phyloP scores from a whole-genome alignment of 1,140 invertebrate genomes.

The Orchestia grillus region DNA sequence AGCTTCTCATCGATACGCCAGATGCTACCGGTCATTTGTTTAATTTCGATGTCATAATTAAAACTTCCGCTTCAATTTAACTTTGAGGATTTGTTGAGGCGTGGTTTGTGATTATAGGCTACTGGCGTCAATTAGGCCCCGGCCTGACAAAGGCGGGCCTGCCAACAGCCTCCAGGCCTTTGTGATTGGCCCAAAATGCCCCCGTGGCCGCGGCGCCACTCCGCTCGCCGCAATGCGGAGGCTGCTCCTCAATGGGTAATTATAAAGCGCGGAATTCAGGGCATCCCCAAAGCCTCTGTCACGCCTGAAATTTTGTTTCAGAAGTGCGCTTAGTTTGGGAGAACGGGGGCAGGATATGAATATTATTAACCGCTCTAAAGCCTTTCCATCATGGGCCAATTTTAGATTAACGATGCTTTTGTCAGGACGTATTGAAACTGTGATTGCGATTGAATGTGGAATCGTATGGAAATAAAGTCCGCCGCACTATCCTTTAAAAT shows the following conservation, averaged over 20 bases:
- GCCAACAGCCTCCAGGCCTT: background rate
- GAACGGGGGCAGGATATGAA: background rate
- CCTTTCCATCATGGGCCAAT: background rate
- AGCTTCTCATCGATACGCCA: background rate
- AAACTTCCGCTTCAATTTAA: constrained; percentile 53
- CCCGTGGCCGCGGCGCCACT: background rate
- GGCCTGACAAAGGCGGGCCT: background rate
- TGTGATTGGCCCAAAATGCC: background rate
- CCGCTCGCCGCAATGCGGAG: background rate
- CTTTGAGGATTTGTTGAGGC: constrained; percentile 47
- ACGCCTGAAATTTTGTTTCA: background rate
- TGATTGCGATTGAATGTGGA: too few species aligned
- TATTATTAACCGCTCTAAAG: background rate
- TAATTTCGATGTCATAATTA: constrained; percentile 42
- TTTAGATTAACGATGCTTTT: background rate
- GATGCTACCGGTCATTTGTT: constrained; percentile 18
- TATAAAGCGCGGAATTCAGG: background rate
- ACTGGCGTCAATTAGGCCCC: constrained; percentile 41
- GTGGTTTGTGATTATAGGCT: constrained; percentile 32
- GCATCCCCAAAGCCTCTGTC: background rate
- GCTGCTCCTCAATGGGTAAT: background rate
- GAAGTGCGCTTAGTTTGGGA: background rate
- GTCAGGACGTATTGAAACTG: background rate
- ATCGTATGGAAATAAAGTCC: too few species aligned
- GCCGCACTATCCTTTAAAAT: too few species aligned